phyloP scores from a whole-genome alignment of 2,888 invertebrate species.

The Trichopoda pennipes region DNA sequence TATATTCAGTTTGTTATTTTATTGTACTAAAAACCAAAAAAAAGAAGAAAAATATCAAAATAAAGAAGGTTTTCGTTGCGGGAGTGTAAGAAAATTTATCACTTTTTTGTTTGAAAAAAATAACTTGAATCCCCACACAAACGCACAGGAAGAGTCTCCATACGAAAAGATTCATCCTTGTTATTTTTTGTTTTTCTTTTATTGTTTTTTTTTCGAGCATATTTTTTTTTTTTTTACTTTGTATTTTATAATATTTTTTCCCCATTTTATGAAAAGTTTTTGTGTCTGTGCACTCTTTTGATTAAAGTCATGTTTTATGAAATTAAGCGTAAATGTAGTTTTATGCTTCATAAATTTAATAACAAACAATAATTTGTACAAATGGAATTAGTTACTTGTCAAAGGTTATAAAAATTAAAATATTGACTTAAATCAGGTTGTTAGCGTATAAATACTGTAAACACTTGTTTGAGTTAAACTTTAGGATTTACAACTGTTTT shows the following conservation, averaged over 20 bases:
- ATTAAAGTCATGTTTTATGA: constrained; percentile 68
- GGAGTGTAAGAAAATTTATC: constrained; percentile 62
- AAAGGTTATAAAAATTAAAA: constrained; percentile 39
- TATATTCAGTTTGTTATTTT: not conserved
- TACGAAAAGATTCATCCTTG: constrained; percentile 49
- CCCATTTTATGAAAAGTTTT: constrained; percentile 22
- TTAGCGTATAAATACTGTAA: not conserved
- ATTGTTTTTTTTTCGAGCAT: constrained; percentile 53
- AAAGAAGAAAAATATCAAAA: constrained; percentile 8
- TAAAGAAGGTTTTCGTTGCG: constrained; percentile 32
- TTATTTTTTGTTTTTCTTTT: constrained; percentile 71
- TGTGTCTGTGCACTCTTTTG: constrained; percentile 41
- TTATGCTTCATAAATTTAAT: constrained; percentile 69
- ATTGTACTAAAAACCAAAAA: constrained; percentile 13
- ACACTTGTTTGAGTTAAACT: too few species aligned
- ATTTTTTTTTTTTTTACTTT: constrained; percentile 24
- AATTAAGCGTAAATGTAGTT: constrained; percentile 69
- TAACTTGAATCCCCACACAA: not conserved
- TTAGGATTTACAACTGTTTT: too few species aligned
- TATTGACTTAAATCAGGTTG: constrained; percentile 11
- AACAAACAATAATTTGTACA: constrained; percentile 61
- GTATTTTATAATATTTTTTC: constrained; percentile 20
- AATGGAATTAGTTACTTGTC: constrained; percentile 62
- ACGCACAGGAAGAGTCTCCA: not conserved
- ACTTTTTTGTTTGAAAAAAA: constrained; percentile 58